Percentiles rank a stretch among this genome's conserved stretches.
Conservation (phyloP, 2,888 invertebrate species). For the Coelogynopora nodosa region DNA sequence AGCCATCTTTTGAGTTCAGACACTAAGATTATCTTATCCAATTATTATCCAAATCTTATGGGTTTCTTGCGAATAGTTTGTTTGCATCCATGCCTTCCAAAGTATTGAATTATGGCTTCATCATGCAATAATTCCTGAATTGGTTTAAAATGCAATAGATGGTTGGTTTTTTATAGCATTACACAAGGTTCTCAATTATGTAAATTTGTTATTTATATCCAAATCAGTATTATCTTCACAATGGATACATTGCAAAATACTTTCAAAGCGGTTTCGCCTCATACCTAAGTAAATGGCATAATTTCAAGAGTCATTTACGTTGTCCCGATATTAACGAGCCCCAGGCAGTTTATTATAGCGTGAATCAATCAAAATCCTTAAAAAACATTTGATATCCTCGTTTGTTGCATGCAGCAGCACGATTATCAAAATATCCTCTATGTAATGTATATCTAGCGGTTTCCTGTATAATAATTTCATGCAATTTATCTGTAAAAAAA, state of each 20-base stretch:
- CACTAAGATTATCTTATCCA: constrained; percentile 55
- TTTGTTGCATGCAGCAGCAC: neutral
- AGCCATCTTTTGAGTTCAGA: constrained; percentile 51
- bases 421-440: neutral
- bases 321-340: neutral
- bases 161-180: neutral
- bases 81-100: constrained; percentile 54
- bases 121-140: constrained; percentile 19
- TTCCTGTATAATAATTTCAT: no score
- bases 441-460: no score
- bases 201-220: neutral
- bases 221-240: neutral
- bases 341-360: neutral
- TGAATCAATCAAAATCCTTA: neutral
- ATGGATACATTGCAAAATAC: neutral
- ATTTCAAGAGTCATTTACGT: neutral
- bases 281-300: neutral
- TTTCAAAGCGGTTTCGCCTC: neutral
- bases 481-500: no score
- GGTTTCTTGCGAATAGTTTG: constrained; percentile 55
- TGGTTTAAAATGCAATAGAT: neutral
- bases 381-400: neutral
- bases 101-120: constrained; percentile 42
- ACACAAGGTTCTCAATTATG: neutral
- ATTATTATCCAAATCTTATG: constrained; percentile 54